phyloP scores from a whole-genome alignment of 2,888 invertebrate genomes.

The Drosophila lutescens region DNA sequence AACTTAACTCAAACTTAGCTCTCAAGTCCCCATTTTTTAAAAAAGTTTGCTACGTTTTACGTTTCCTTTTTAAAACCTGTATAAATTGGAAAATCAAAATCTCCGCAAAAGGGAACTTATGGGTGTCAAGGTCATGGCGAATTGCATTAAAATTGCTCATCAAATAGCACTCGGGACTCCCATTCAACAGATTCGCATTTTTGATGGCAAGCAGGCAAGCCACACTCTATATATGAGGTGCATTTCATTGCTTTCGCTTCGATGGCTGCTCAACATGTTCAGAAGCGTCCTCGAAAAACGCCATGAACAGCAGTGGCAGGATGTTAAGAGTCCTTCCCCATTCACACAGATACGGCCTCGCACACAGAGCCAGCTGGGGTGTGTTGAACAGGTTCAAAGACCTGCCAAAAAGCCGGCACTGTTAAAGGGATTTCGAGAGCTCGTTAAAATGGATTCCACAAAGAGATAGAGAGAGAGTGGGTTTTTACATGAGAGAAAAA shows the following conservation, averaged over 20 bases:
- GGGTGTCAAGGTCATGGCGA: conserved; percentile 41
- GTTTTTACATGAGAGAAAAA: neutral
- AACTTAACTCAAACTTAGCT: too few relatives aligned
- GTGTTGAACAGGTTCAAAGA: conserved; percentile 41
- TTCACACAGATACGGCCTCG: conserved; percentile 36
- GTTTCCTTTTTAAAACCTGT: too few relatives aligned
- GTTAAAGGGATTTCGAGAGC: conserved; percentile 7
- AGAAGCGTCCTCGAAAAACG: conserved; percentile 50
- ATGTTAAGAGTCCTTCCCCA: conserved; percentile 43
- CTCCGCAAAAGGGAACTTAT: neutral
- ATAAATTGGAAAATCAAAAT: neutral
- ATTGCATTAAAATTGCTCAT: conserved; percentile 43
- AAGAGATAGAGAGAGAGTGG: neutral
- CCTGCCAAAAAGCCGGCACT: conserved; percentile 51
- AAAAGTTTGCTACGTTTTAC: too few relatives aligned
- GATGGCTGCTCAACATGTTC: conserved; percentile 50
- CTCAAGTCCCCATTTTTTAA: too few relatives aligned
- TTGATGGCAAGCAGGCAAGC: conserved; percentile 20
- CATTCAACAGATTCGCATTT: conserved; percentile 48
- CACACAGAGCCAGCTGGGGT: conserved; percentile 10
- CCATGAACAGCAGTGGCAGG: conserved; percentile 43
- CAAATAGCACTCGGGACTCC: conserved; percentile 34
- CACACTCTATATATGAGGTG: conserved; percentile 29
- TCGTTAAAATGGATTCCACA: conserved; percentile 20
- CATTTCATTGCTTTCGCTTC: conserved; percentile 52